These are phyloP conservation scores for Catagonus wagneri DNA, from an alignment of 2,113 vertebrate genomes.

Conservation along the genomic window DNA sequence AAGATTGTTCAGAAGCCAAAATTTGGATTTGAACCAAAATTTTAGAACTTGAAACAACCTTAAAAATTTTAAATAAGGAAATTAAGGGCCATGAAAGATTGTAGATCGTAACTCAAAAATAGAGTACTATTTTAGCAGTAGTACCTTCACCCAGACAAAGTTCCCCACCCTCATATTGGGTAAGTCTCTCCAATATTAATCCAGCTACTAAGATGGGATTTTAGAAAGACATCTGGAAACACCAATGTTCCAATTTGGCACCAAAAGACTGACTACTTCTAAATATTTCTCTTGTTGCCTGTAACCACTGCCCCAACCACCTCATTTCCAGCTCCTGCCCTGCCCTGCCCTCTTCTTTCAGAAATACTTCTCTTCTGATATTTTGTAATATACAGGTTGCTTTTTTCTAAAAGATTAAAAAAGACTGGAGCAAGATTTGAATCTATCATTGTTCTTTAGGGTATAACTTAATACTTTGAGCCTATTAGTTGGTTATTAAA, in stretches of 20 bases:
- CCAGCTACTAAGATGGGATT: slow-evolving; percentile 1
- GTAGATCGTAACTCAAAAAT: neutral
- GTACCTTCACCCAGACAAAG: neutral
- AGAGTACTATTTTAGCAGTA: neutral
- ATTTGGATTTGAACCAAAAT: slow-evolving; percentile 34
- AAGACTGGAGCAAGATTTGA: neutral
- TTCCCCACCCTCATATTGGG: neutral
- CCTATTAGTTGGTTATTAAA: slow-evolving; percentile 28
- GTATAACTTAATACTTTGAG: neutral
- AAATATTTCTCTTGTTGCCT: neutral
- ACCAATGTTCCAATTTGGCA: neutral
- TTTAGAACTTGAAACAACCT: slow-evolving; percentile 34
- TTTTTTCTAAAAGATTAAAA: slow-evolving; percentile 3
- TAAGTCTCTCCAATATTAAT: neutral
- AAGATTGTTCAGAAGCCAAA: slow-evolving; percentile 43
- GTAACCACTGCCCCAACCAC: neutral
- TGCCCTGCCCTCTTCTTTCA: neutral
- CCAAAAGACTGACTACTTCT: neutral
- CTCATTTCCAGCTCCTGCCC: neutral
- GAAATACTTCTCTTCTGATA: neutral
- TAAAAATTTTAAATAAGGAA: slow-evolving; percentile 35
- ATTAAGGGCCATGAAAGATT: neutral
- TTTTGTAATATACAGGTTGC: neutral
- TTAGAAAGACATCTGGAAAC: slow-evolving; percentile 48
- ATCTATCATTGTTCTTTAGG: neutral